phyloP scores from a whole-genome alignment of 2,888 invertebrate species.

The Drosophila mercatorum region DNA sequence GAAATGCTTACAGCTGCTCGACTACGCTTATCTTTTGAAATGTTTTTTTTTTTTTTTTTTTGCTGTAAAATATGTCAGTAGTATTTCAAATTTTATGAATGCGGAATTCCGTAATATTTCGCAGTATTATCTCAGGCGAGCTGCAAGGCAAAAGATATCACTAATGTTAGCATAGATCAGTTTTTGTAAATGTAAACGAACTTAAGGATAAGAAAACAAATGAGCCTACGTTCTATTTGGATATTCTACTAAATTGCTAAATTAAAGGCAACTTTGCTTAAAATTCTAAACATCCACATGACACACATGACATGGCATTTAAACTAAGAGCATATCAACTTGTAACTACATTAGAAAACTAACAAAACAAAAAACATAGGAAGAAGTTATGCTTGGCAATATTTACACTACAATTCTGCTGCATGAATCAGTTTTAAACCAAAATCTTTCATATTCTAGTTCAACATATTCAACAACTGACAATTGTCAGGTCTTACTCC shows the following conservation, averaged over 20 bases:
- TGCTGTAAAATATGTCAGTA: not conserved
- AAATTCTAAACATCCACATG: not conserved
- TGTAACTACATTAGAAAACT: not conserved
- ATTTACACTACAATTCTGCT: not conserved
- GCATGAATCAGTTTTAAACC: not conserved
- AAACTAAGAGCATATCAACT: too few species aligned
- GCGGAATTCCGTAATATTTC: conserved; percentile 1
- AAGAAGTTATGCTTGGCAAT: not conserved
- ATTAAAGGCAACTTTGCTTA: not conserved
- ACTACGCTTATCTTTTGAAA: conserved; percentile 1
- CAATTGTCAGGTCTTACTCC: not conserved
- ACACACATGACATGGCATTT: not conserved
- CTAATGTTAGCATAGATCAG: conserved; percentile 4
- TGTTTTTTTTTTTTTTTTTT: not conserved
- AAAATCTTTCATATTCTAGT: not conserved
- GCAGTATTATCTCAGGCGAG: not conserved
- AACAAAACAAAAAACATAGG: not conserved
- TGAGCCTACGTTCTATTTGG: not conserved
- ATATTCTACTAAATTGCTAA: not conserved
- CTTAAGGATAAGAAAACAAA: not conserved
- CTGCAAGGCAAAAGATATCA: not conserved
- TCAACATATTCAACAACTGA: not conserved
- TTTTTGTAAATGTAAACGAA: not conserved
- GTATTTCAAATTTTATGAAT: conserved; percentile 1
- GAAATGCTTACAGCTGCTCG: not conserved